Base-by-base conservation (phyloP, 1,140 invertebrate species). In the Paralvinella palmiformis region DNA sequence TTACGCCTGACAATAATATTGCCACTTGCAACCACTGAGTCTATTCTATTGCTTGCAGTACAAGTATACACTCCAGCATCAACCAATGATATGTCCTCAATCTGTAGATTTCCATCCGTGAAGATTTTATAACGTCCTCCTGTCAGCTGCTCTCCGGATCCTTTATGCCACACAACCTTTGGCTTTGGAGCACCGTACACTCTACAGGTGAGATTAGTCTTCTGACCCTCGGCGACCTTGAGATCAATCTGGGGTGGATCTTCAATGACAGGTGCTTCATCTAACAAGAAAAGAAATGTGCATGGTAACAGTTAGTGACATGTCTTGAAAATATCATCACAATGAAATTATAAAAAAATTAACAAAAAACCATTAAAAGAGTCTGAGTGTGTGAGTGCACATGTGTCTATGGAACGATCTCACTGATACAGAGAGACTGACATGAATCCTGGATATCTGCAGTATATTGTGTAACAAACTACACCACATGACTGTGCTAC, bases 151-250 rank as follows among this genome's bases (percentile, higher is more conserved):
- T 86, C 45, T n/a, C n/a, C n/a, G 29, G 86, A 86, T 71, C 90
- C 88, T 60, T 87, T 86, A 64, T 91, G 85, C 95, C 95, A 98
- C 76, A 91, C 91, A 13, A 98, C 89, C 64, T 87, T 83, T 0
- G 95, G 93, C 74, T 90, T 91, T 2, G 95, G 96, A 0, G 94
- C 93, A 29, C 94, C 95, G 79, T 93, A 91, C 22, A 96, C 93
- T 52, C 88, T 85, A 79, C 95, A 98, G 20, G 86, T 90, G 69
- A 98, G 80, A 59, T 85, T 89, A 1, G 93, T 86, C 33, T 86
- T 86, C 52, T 86, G 86, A 0, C 91, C 90, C 74, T 94, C 89
- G 31, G 90, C 90, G 7, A 87, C 85, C 62, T 68, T 68, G 7
- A 69, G 71, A 57, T 88, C 84, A 67, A 91, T 86, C 36, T 83